Conservation (phyloP, 2,113 vertebrate genomes). For the Sisor rabdophorus region DNA sequence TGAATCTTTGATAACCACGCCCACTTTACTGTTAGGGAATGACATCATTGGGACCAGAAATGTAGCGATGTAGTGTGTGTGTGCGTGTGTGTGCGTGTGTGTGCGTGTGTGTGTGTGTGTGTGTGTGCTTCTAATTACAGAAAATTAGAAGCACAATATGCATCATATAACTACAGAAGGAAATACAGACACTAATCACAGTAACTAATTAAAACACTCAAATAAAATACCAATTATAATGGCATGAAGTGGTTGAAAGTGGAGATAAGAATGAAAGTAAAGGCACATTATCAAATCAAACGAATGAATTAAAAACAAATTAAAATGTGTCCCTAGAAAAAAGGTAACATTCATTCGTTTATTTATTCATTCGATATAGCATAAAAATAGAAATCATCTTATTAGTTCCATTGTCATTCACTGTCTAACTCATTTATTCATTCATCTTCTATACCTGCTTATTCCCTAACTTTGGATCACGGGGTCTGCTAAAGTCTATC, state of each 20-base stretch:
- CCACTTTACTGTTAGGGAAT: slow-evolving; percentile 60
- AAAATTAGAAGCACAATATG: not conserved
- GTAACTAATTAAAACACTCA: not conserved
- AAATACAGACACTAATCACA: not conserved
- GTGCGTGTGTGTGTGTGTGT: slow-evolving; percentile 4
- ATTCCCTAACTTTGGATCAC: too few species aligned
- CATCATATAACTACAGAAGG: not conserved
- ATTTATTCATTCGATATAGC: too few species aligned
- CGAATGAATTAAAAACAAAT: not conserved
- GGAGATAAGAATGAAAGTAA: too few species aligned
- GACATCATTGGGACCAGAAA: slow-evolving; percentile 59
- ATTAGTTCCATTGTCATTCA: too few species aligned
- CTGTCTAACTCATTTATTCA: too few species aligned
- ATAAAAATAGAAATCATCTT: too few species aligned
- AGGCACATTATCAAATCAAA: not conserved
- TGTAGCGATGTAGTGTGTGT: slow-evolving; percentile 14
- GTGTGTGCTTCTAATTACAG: not conserved
- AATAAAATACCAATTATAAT: too few species aligned
- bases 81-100: slow-evolving; percentile 15
- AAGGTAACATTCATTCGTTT: too few species aligned
- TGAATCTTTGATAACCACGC: slow-evolving; percentile 38
- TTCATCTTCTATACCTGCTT: too few species aligned
- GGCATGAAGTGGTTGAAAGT: too few species aligned
- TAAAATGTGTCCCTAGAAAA: too few species aligned
- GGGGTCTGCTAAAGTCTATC: too few species aligned